A percentile compares a stretch with the other conserved stretches of the same genome.
These are phyloP conservation scores for Hymenochirus boettgeri DNA, from an alignment of 2,113 vertebrate genomes.

Conservation along the genomic window DNA sequence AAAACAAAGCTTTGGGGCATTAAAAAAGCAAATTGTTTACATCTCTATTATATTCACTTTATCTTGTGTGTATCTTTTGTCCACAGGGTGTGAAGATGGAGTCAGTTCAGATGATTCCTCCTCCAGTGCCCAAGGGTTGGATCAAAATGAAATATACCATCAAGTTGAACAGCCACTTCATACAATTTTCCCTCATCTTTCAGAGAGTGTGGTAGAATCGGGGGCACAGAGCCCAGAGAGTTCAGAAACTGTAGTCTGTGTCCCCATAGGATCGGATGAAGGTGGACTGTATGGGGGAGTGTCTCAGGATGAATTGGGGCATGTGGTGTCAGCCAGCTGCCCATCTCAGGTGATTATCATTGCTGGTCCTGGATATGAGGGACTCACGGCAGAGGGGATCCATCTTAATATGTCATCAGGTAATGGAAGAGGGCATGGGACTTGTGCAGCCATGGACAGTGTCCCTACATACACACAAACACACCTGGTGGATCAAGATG, in stretches of 20 bases:
- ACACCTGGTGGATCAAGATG: too few species aligned
- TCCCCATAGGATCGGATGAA: slow-evolving; percentile 54
- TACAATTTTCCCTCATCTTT: slow-evolving; percentile 48
- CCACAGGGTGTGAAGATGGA: slow-evolving; percentile 48
- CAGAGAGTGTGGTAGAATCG: slow-evolving; percentile 41
- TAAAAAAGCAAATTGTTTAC: too few species aligned
- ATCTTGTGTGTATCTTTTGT: too few species aligned
- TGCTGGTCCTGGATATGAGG: slow-evolving; percentile 75
- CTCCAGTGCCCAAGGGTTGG: slow-evolving; percentile 46
- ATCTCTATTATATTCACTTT: too few species aligned
- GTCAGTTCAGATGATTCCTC: slow-evolving; percentile 47
- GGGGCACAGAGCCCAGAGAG: slow-evolving; percentile 44
- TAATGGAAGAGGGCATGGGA: slow-evolving; percentile 64
- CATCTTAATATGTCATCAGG: slow-evolving; percentile 67
- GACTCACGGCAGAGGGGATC: slow-evolving; percentile 75
- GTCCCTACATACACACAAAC: slow-evolving; percentile 65
- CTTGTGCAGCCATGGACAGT: slow-evolving; percentile 72
- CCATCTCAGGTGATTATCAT: slow-evolving; percentile 85
- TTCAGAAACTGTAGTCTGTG: slow-evolving; percentile 59
- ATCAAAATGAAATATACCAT: slow-evolving; percentile 33
- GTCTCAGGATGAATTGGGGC: slow-evolving; percentile 64
- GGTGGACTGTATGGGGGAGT: slow-evolving; percentile 61
- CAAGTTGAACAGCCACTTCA: slow-evolving; percentile 22
- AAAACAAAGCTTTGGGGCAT: too few species aligned
- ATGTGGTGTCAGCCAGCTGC: slow-evolving; percentile 66